Conservation (phyloP, 92 coral and sea anemone genomes). For the Zoanthus sansibaricus region DNA sequence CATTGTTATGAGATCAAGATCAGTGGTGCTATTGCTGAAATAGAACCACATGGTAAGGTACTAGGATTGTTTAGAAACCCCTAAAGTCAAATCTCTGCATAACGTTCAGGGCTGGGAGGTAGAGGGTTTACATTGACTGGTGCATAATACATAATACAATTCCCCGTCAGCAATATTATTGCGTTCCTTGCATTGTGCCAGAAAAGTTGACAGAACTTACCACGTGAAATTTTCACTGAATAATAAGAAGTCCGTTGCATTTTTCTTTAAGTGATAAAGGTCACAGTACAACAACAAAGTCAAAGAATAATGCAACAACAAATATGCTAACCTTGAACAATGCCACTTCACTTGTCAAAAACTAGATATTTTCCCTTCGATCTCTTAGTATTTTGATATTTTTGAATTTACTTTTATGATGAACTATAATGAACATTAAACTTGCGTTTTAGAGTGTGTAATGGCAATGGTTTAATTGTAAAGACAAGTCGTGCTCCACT, state of each 20-base stretch:
- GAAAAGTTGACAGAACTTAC: not conserved
- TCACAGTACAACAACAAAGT: not conserved
- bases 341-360: not conserved
- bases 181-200: not conserved
- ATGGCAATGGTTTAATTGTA: not conserved
- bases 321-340: not conserved
- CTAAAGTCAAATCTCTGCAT: no score
- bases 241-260: not conserved
- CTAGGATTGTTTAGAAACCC: no score
- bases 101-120: no score
- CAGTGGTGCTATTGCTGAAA: no score
- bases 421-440: not conserved
- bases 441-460: not conserved
- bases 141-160: not conserved
- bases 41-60: no score
- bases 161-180: not conserved
- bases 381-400: not conserved
- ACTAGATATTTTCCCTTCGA: not conserved
- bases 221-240: not conserved
- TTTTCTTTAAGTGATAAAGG: not conserved
- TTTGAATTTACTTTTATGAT: not conserved
- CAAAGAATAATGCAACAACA: not conserved
- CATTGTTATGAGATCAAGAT: no score
- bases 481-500: not conserved
- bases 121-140: no score